Percentiles rank a stretch among this genome's conserved stretches.
These are phyloP conservation scores for Agrilus biguttatus DNA, from an alignment of 2,888 invertebrate genomes.

Conservation along the genomic window DNA sequence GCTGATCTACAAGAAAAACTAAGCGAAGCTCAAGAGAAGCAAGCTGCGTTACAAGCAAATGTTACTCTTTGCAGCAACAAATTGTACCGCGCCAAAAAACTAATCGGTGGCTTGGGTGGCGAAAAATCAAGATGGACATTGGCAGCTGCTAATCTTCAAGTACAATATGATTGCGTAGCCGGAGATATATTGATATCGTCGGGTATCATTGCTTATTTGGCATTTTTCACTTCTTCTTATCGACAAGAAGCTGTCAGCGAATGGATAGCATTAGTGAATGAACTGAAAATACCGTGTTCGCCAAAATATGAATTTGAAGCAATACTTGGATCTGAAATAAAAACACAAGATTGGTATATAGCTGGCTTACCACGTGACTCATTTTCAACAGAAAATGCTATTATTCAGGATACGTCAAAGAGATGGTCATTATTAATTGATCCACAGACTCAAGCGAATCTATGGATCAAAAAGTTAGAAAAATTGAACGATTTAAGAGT, in stretches of 20 bases:
- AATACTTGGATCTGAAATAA: constrained; percentile 71
- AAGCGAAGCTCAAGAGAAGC: constrained; percentile 48
- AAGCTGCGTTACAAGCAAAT: constrained; percentile 54
- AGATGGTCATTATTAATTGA: constrained; percentile 71
- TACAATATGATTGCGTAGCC: constrained; percentile 64
- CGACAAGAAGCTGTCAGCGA: constrained; percentile 43
- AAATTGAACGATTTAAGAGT: constrained; percentile 53
- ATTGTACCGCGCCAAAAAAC: constrained; percentile 69
- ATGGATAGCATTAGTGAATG: constrained; percentile 54
- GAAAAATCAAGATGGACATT: constrained; percentile 76
- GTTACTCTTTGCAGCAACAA: constrained; percentile 74
- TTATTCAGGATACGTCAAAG: constrained; percentile 66
- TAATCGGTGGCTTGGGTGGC: constrained; percentile 76
- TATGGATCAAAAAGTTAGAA: constrained; percentile 76
- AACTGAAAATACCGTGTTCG: constrained; percentile 64
- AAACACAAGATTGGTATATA: constrained; percentile 77
- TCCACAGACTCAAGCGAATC: constrained; percentile 74
- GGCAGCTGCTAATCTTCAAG: constrained; percentile 61
- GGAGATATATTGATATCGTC: constrained; percentile 83
- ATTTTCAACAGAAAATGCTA: constrained; percentile 74
- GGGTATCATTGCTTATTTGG: constrained; percentile 79
- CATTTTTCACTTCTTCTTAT: constrained; percentile 64
- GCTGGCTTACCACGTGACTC: constrained; percentile 65
- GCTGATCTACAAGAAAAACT: constrained; percentile 55
- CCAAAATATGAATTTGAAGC: constrained; percentile 54